phyloP scores from a whole-genome alignment of 2,797 vertebrate genomes.

The Mormyrops boulengeri region DNA sequence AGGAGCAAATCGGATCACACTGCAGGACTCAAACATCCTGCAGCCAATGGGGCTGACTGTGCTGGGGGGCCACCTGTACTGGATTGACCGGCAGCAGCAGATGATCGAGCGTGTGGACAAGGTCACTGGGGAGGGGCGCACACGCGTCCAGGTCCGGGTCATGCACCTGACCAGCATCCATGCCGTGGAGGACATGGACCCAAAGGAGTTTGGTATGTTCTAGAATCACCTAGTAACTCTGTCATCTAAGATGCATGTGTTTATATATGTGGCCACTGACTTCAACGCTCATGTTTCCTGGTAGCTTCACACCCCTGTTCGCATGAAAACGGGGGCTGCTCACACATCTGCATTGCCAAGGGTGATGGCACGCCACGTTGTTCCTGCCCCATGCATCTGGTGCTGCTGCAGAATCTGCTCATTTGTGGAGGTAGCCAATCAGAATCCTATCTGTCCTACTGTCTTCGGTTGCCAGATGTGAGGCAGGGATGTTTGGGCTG shows the following conservation, averaged over 20 bases:
- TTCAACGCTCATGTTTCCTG: background rate
- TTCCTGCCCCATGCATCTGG: slow-evolving; percentile 87
- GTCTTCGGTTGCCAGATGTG: background rate
- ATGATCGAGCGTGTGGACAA: slow-evolving; percentile 94
- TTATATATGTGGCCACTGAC: background rate
- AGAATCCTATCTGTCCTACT: background rate
- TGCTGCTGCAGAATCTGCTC: slow-evolving; percentile 86
- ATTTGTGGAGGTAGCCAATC: slow-evolving; percentile 78
- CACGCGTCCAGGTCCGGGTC: slow-evolving; percentile 83
- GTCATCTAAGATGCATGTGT: background rate
- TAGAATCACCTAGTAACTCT: background rate
- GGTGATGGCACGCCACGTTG: slow-evolving; percentile 89
- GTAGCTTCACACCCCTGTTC: slow-evolving; percentile 85
- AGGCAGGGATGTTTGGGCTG: background rate
- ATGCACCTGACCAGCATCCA: slow-evolving; percentile 85
- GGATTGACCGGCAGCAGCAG: slow-evolving; percentile 94
- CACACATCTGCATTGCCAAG: slow-evolving; percentile 94
- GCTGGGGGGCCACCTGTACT: slow-evolving; percentile 83
- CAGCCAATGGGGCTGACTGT: slow-evolving; percentile 84
- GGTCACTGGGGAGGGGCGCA: slow-evolving; percentile 74
- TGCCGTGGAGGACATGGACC: slow-evolving; percentile 78
- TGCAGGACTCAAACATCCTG: slow-evolving; percentile 89
- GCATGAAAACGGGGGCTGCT: slow-evolving; percentile 88
- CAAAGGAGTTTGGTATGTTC: slow-evolving; percentile 77
- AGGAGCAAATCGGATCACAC: slow-evolving; percentile 90